A percentile compares a stretch with the other conserved stretches of the same genome.
Conservation (phyloP, 2,797 vertebrate genomes). For the Enteromius viviparus region DNA sequence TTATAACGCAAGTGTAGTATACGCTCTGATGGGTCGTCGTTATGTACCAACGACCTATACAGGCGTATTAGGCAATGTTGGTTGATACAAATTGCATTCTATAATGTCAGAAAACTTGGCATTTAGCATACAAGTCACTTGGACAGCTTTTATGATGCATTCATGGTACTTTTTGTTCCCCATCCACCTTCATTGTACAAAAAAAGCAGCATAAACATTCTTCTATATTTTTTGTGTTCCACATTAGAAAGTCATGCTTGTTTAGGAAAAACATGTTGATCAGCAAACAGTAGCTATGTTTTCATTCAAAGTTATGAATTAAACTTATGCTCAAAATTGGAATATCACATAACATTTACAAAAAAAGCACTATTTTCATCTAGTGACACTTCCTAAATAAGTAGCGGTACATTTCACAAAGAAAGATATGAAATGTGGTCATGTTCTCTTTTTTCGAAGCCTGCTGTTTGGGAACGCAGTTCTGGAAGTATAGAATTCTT, state of each 20-base stretch:
- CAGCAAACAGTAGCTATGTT: not conserved
- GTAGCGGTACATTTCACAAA: not conserved
- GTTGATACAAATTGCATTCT: not conserved
- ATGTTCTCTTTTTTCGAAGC: too few relatives aligned
- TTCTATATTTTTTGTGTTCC: not conserved
- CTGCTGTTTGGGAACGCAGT: too few relatives aligned
- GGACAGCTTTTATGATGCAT: not conserved
- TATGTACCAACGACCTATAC: too few relatives aligned
- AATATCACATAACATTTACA: not conserved
- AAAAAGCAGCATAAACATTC: slow-evolving; percentile 1
- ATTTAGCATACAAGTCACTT: not conserved
- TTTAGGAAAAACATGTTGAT: not conserved
- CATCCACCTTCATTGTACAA: not conserved
- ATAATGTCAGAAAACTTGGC: not conserved
- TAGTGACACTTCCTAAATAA: not conserved
- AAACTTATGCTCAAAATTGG: too few relatives aligned
- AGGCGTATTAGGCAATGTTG: too few relatives aligned
- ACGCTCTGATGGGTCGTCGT: too few relatives aligned
- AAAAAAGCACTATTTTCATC: too few relatives aligned
- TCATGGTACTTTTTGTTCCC: not conserved
- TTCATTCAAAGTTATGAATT: too few relatives aligned
- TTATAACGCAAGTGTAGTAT: too few relatives aligned
- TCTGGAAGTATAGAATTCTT: too few relatives aligned
- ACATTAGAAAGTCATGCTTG: not conserved
- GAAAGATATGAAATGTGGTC: not conserved